Evolutionary conservation across 2,888 invertebrate genomes (phyloP).

Genomic region (Steinernema carpocapsae): DNA sequence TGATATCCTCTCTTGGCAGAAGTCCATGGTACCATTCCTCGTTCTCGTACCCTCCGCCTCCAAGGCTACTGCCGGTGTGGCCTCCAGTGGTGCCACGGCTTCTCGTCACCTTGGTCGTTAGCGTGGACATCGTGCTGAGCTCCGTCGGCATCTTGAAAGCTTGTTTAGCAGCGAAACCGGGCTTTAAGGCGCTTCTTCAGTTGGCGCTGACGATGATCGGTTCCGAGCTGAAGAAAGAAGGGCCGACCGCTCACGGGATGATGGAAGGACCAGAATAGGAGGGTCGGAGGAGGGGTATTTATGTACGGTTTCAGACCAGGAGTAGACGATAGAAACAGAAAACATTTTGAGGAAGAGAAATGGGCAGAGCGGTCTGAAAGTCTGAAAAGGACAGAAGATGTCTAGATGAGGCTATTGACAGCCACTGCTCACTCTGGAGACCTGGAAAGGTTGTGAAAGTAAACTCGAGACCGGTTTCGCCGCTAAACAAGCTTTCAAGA

Average conservation of each 20-base stretch:
- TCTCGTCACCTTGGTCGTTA: constrained; percentile 17
- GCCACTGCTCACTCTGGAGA: no score
- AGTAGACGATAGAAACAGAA: no score
- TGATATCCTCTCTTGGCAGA: constrained; percentile 51
- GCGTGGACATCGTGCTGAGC: not conserved
- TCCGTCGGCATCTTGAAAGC: constrained; percentile 4
- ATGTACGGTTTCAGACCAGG: no score
- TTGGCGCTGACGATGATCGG: constrained; percentile 4
- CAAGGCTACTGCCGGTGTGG: not conserved
- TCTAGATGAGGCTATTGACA: no score
- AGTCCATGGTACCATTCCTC: constrained; percentile 53
- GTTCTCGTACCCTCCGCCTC: constrained; percentile 41
- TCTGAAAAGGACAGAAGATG: no score
- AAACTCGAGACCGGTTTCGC: constrained; percentile 21
- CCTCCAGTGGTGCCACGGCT: not conserved
- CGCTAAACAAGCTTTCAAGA: not conserved
- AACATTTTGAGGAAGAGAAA: no score
- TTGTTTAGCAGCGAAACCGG: constrained; percentile 10
- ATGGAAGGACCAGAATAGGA: no score
- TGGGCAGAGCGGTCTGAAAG: no score
- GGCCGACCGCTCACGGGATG: no score
- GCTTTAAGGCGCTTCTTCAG: constrained; percentile 14
- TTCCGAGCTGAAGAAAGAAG: no score
- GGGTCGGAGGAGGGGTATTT: no score
- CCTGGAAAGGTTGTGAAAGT: no score